Conservation (phyloP, 2,888 invertebrate species). For the Dysmachus trigonus region DNA sequence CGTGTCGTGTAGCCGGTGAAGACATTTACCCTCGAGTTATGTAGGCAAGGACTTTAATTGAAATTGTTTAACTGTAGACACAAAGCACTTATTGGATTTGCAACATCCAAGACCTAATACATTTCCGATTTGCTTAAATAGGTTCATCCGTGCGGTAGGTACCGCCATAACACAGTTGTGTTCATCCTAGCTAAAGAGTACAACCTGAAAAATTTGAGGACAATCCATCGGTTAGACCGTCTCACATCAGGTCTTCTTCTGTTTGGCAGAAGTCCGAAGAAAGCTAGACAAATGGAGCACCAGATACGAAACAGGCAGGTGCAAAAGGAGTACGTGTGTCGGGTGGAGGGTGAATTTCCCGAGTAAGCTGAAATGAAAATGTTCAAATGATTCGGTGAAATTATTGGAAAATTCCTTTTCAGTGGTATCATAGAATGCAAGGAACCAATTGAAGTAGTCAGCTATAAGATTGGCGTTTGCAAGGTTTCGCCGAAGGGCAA, state of each 20-base stretch:
- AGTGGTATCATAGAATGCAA: slow-evolving; percentile 85
- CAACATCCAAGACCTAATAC: slow-evolving; percentile 6
- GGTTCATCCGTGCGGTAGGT: slow-evolving; percentile 98
- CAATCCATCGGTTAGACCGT: slow-evolving; percentile 95
- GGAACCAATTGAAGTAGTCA: slow-evolving; percentile 92
- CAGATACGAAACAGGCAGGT: slow-evolving; percentile 93
- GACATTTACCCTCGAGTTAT: neutral
- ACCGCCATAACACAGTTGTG: slow-evolving; percentile 95
- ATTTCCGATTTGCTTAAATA: slow-evolving; percentile 58
- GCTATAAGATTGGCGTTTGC: slow-evolving; percentile 96
- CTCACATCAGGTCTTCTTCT: slow-evolving; percentile 92
- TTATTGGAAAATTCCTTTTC: neutral
- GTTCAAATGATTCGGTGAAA: slow-evolving; percentile 5
- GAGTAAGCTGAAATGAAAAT: slow-evolving; percentile 66
- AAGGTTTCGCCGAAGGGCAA: slow-evolving; percentile 94
- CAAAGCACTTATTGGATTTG: neutral
- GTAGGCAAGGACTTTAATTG: neutral
- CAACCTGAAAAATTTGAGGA: slow-evolving; percentile 90
- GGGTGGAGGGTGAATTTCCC: slow-evolving; percentile 93
- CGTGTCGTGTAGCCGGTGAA: neutral
- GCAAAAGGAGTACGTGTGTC: slow-evolving; percentile 93
- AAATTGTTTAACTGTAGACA: slow-evolving; percentile 41
- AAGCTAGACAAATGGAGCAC: slow-evolving; percentile 94
- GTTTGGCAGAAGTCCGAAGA: slow-evolving; percentile 92
- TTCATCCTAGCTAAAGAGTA: slow-evolving; percentile 97